phyloP scores from a whole-genome alignment of 2,113 vertebrate genomes.

The Formicarius rufipectus region DNA sequence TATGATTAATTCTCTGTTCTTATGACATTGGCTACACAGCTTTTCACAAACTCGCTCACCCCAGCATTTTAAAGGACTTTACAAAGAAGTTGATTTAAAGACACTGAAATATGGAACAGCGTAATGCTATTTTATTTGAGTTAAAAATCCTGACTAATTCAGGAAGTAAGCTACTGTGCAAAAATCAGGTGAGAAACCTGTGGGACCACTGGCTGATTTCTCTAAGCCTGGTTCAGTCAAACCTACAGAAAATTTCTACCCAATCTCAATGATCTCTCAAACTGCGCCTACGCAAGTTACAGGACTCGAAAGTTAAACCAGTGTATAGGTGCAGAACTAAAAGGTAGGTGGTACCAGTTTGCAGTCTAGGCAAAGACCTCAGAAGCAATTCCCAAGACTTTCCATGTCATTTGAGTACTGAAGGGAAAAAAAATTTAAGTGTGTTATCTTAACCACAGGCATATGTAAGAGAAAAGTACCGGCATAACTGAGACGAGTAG shows the following conservation, averaged over 20 bases:
- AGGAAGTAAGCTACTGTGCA: not conserved
- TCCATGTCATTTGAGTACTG: not conserved
- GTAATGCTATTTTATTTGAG: not conserved
- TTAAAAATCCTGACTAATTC: not conserved
- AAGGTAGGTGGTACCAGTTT: accelerated
- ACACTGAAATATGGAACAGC: not conserved
- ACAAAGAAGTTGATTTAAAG: not conserved
- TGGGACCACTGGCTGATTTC: not conserved
- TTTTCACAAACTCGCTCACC: not conserved
- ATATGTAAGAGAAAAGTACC: not conserved
- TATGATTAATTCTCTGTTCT: not conserved
- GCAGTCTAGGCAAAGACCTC: not conserved
- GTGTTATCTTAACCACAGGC: not conserved
- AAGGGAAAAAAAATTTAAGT: not conserved
- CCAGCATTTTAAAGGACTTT: not conserved
- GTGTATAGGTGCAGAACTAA: not conserved
- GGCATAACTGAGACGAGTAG: not conserved
- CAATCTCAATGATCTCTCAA: not conserved
- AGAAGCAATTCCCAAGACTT: not conserved
- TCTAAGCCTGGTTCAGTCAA: not conserved
- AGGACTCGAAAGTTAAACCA: not conserved
- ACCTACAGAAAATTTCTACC: not conserved
- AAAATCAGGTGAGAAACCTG: not conserved
- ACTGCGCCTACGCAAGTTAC: not conserved
- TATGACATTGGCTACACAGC: not conserved